phyloP scores from a whole-genome alignment of 1,140 invertebrate species.

The Drosophila prosaltans region DNA sequence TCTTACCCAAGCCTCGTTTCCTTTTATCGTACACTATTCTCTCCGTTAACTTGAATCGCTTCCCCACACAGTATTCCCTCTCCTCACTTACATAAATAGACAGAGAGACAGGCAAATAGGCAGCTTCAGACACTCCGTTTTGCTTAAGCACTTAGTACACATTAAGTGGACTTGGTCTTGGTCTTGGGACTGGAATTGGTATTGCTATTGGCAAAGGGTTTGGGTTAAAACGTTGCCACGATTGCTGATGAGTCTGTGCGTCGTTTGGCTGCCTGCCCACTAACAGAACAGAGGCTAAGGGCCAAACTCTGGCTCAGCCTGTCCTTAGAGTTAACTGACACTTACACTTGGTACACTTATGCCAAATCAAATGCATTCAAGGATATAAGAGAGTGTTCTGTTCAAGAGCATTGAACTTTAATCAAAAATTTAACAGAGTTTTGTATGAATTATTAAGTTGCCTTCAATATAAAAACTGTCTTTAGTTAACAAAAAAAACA shows the following conservation, averaged over 20 bases:
- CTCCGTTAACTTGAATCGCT: background rate
- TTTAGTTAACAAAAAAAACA: too few species aligned
- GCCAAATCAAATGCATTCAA: slow-evolving; percentile 55
- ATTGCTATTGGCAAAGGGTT: slow-evolving; percentile 21
- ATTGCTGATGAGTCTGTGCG: slow-evolving; percentile 19
- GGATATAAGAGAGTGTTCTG: background rate
- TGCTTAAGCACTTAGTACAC: slow-evolving; percentile 63
- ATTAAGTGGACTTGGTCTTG: slow-evolving; percentile 45
- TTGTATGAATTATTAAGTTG: background rate
- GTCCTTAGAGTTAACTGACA: slow-evolving; percentile 53
- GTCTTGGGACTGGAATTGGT: slow-evolving; percentile 44
- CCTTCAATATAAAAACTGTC: background rate
- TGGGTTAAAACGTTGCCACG: background rate
- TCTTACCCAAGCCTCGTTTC: background rate
- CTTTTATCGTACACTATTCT: background rate
- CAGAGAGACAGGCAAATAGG: slow-evolving; percentile 29
- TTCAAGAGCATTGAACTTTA: slow-evolving; percentile 14
- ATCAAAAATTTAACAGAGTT: background rate
- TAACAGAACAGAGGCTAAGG: slow-evolving; percentile 14
- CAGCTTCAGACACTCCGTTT: slow-evolving; percentile 44
- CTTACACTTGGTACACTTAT: slow-evolving; percentile 50
- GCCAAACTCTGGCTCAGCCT: slow-evolving; percentile 25
- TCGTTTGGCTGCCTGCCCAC: slow-evolving; percentile 51
- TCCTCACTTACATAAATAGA: background rate
- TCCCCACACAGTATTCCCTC: background rate